Evolutionary conservation across 2,113 vertebrate genomes (phyloP).

Genomic region (western clawed frog (Xenopus tropicalis)): UCB_Xtro_10.0 CM004448.2:92811501-92812000

Average conservation of each 20-base stretch:
- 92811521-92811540: too few relatives aligned
- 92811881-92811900: too few relatives aligned
- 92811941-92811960: too few relatives aligned
- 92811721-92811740: neutral
- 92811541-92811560: neutral
- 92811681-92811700: slow-evolving; percentile 86
- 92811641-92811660: slow-evolving; percentile 83
- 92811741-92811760: neutral
- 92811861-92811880: too few relatives aligned
- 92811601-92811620: slow-evolving; percentile 97
- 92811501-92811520: too few relatives aligned
- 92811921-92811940: too few relatives aligned
- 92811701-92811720: slow-evolving; percentile 53
- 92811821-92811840: too few relatives aligned
- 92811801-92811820: too few relatives aligned
- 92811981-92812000: too few relatives aligned
- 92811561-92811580: slow-evolving; percentile 80
- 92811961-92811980: neutral
- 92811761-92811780: neutral
- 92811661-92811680: slow-evolving; percentile 87
- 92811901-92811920: too few relatives aligned
- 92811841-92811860: too few relatives aligned
- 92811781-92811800: too few relatives aligned
- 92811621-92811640: slow-evolving; percentile 93
- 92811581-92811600: slow-evolving; percentile 94